phyloP scores from a whole-genome alignment of 2,113 vertebrate genomes.

The Sphyrna mokarran region DNA sequence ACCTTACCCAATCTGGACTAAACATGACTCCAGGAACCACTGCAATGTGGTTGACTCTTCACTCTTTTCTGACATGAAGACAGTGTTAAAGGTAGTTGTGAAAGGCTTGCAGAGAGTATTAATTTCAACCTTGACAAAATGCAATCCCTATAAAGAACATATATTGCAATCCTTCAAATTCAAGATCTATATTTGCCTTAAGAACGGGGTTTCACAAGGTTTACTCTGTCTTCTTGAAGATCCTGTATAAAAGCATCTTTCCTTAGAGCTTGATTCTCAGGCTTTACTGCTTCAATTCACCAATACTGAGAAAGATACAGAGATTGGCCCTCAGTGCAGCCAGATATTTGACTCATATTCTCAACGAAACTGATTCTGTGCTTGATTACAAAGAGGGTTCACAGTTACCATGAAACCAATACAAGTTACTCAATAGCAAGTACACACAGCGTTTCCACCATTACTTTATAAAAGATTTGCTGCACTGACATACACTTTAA shows the following conservation, averaged over 20 bases:
- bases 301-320: background rate
- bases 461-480: conserved; percentile 28
- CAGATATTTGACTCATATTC: background rate
- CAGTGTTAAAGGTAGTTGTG: background rate
- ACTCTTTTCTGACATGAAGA: background rate
- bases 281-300: background rate
- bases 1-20: background rate
- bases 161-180: background rate
- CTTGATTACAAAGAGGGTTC: background rate
- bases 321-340: background rate
- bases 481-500: conserved; percentile 20
- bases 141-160: background rate
- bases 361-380: background rate
- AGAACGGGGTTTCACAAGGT: background rate
- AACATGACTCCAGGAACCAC: background rate
- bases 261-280: background rate
- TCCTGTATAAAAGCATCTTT: background rate
- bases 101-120: background rate
- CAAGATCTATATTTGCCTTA: background rate
- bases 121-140: background rate
- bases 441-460: background rate
- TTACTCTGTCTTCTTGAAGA: background rate
- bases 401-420: background rate
- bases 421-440: background rate
- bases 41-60: background rate